These are phyloP conservation scores for Epinotia brunnichana DNA, from an alignment of 2,888 invertebrate genomes.

Conservation along the genomic window DNA sequence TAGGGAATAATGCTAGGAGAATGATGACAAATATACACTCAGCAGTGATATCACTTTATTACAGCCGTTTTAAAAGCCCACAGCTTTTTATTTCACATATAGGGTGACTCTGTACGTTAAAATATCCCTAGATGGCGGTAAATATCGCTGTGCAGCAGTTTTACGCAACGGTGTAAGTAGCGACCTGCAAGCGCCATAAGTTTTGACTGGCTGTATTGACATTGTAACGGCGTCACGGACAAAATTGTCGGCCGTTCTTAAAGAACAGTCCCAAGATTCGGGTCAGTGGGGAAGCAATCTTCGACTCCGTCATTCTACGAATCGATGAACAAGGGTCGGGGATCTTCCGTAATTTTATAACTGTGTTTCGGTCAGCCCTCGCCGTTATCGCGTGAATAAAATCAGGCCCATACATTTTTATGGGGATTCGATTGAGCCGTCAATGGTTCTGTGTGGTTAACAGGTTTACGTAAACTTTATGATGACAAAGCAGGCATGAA, in stretches of 20 bases:
- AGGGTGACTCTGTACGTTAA: too few relatives aligned
- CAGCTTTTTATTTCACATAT: too few relatives aligned
- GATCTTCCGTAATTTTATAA: slow-evolving; percentile 51
- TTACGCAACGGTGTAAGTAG: slow-evolving; percentile 19
- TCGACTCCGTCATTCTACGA: slow-evolving; percentile 49
- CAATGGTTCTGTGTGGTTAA: background rate
- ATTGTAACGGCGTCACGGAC: slow-evolving; percentile 49
- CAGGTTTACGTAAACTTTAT: background rate
- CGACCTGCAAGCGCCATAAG: slow-evolving; percentile 44
- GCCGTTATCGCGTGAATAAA: slow-evolving; percentile 22
- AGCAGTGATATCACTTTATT: too few relatives aligned
- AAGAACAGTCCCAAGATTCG: slow-evolving; percentile 41
- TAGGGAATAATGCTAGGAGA: too few relatives aligned
- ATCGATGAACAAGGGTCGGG: slow-evolving; percentile 49
- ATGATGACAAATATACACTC: too few relatives aligned
- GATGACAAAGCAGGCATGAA: too few relatives aligned
- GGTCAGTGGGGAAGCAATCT: slow-evolving; percentile 52
- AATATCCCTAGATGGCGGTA: too few relatives aligned
- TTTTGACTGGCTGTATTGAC: slow-evolving; percentile 49
- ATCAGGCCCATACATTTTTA: background rate
- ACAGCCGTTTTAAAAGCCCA: too few relatives aligned
- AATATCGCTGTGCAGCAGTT: background rate
- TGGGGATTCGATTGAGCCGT: slow-evolving; percentile 3
- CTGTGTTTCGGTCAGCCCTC: slow-evolving; percentile 37
- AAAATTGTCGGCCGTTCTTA: slow-evolving; percentile 51